A percentile compares a stretch with the other conserved stretches of the same genome.
phyloP scores from a whole-genome alignment of 35 echinoderm and acorn worm genomes.

The Eucidaris tribuloides region DNA sequence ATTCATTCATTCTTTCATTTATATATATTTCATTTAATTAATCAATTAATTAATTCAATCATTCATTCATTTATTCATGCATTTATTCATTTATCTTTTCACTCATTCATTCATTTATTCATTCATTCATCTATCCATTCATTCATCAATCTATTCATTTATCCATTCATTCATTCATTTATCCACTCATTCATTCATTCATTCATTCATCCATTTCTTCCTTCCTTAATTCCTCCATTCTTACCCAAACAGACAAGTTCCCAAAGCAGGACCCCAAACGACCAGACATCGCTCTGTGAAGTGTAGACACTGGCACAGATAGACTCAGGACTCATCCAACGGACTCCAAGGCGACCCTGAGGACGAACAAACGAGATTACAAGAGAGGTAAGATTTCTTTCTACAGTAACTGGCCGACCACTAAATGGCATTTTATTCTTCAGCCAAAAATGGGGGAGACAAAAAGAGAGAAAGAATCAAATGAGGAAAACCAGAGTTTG shows the following conservation, averaged over 20 bases:
- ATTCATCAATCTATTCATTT: neutral
- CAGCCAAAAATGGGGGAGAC: neutral
- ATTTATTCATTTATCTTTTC: neutral
- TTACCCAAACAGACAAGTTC: constrained; percentile 79
- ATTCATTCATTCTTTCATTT: neutral
- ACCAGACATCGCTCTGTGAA: constrained; percentile 76
- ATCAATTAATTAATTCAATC: neutral
- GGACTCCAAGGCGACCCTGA: constrained; percentile 66
- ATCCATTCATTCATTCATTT: neutral
- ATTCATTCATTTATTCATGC: neutral
- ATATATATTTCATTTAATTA: neutral
- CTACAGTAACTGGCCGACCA: too few relatives aligned
- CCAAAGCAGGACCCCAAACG: constrained; percentile 84
- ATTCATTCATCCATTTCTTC: neutral
- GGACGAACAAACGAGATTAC: neutral
- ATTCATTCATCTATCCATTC: too few relatives aligned
- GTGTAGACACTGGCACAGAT: constrained; percentile 62
- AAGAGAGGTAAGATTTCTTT: too few relatives aligned
- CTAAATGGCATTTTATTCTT: neutral
- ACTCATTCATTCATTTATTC: neutral
- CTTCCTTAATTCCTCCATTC: neutral
- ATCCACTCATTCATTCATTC: neutral
- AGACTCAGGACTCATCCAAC: constrained; percentile 91
- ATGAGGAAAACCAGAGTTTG: neutral
- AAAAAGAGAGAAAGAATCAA: neutral